Conservation (phyloP, 1,140 invertebrate species). For the Tetramorium simillimum region DNA sequence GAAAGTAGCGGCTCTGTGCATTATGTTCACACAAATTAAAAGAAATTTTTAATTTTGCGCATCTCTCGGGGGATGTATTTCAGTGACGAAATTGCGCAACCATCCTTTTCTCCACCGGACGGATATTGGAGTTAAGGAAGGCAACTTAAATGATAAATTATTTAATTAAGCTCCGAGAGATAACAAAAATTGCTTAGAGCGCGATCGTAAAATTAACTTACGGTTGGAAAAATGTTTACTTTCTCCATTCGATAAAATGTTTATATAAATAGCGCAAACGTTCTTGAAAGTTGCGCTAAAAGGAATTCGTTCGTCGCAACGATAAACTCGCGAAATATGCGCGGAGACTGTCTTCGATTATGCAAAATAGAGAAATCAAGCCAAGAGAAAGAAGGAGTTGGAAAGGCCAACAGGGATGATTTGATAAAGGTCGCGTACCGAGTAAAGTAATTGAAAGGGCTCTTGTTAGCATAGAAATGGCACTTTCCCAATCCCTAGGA, state of each 20-base stretch:
- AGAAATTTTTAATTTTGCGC: neutral
- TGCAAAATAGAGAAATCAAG: constrained; percentile 65
- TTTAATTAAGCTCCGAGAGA: neutral
- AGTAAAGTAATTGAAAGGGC: constrained; percentile 69
- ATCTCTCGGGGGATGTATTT: neutral
- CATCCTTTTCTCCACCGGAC: neutral
- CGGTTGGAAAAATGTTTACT: neutral
- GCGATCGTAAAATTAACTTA: neutral
- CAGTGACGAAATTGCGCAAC: neutral
- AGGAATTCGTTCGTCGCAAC: constrained; percentile 51
- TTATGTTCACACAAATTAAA: constrained; percentile 20
- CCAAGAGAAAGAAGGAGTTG: constrained; percentile 26
- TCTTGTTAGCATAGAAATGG: constrained; percentile 73
- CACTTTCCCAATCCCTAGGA: constrained; percentile 67
- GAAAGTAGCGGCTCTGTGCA: neutral
- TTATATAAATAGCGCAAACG: constrained; percentile 6
- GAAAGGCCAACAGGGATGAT: constrained; percentile 63
- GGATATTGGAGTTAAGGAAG: neutral
- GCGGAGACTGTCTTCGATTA: constrained; percentile 62
- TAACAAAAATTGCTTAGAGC: neutral
- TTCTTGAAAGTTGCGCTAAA: constrained; percentile 4
- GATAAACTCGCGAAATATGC: constrained; percentile 42
- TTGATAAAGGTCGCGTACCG: constrained; percentile 62
- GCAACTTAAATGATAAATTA: neutral
- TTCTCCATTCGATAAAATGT: neutral